A percentile compares a stretch with the other conserved stretches of the same genome.
Conservation (phyloP, 2,797 vertebrate species). For the Capromys pilorides region DNA sequence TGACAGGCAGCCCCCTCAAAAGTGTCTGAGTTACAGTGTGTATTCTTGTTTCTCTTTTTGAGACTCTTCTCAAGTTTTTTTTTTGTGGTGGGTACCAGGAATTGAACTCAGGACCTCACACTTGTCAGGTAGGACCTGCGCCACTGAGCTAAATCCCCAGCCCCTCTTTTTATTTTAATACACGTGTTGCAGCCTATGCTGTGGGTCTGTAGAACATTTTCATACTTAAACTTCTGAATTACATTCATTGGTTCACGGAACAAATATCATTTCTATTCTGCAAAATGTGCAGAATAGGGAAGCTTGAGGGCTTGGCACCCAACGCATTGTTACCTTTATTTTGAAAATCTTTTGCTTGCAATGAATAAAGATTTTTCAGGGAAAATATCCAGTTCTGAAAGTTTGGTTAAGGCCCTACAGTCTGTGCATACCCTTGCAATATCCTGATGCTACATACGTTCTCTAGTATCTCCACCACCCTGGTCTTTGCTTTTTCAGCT, state of each 20-base stretch:
- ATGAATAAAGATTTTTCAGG: conserved; percentile 1
- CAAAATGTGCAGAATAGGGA: not conserved
- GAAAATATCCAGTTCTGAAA: not conserved
- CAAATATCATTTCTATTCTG: not conserved
- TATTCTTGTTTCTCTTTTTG: not conserved
- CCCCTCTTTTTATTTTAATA: not conserved
- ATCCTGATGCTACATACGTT: not conserved
- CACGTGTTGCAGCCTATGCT: not conserved
- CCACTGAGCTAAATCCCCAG: too few species aligned
- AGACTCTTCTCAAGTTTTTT: not conserved
- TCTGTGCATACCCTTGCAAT: not conserved
- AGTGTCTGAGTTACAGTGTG: not conserved
- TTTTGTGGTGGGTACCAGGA: too few species aligned
- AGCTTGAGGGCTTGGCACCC: not conserved
- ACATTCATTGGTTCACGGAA: not conserved
- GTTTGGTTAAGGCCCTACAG: conserved; percentile 34
- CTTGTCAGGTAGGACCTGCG: too few species aligned
- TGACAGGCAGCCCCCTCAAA: not conserved
- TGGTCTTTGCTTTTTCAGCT: not conserved
- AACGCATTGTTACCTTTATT: not conserved
- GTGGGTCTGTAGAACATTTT: not conserved
- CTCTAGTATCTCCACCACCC: not conserved
- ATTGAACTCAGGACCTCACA: too few species aligned
- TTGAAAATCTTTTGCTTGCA: conserved; percentile 51
- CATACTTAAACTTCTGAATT: not conserved